These are phyloP conservation scores for Amphiprion percula DNA, from an alignment of 2,113 vertebrate species.

Conservation along the genomic window DNA sequence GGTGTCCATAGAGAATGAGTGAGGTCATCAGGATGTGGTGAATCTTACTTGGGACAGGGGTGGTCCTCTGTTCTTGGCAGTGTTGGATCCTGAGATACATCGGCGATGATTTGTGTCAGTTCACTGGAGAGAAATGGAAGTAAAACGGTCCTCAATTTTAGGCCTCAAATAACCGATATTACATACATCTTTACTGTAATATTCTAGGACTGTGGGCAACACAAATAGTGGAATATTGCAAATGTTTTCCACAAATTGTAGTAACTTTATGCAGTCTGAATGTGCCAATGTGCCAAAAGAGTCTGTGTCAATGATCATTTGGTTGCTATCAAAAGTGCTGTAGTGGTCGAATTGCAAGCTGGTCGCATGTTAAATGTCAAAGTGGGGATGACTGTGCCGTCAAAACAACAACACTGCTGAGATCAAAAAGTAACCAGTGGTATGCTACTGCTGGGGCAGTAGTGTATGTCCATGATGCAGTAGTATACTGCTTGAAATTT, in stretches of 20 bases:
- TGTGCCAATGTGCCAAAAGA: background rate
- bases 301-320: background rate
- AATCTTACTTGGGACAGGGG: constrained; percentile 92
- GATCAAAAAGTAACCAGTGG: too few relatives aligned
- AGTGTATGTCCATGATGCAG: too few relatives aligned
- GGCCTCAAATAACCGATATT: background rate
- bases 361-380: background rate
- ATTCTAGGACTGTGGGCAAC: background rate
- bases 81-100: constrained; percentile 94
- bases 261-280: background rate
- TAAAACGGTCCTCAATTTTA: background rate
- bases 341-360: background rate
- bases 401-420: too few relatives aligned
- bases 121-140: constrained; percentile 78
- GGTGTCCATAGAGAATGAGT: too few relatives aligned
- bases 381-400: too few relatives aligned
- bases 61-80: constrained; percentile 94
- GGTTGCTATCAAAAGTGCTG: background rate
- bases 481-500: too few relatives aligned
- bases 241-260: background rate
- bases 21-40: too few relatives aligned
- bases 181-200: background rate
- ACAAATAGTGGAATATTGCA: background rate
- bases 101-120: constrained; percentile 95
- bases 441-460: too few relatives aligned